Evolutionary conservation across 2,888 invertebrate genomes (phyloP), one percentile per base, ranked within the genome.

Genomic region (Pristionchus japonicus): DNA sequence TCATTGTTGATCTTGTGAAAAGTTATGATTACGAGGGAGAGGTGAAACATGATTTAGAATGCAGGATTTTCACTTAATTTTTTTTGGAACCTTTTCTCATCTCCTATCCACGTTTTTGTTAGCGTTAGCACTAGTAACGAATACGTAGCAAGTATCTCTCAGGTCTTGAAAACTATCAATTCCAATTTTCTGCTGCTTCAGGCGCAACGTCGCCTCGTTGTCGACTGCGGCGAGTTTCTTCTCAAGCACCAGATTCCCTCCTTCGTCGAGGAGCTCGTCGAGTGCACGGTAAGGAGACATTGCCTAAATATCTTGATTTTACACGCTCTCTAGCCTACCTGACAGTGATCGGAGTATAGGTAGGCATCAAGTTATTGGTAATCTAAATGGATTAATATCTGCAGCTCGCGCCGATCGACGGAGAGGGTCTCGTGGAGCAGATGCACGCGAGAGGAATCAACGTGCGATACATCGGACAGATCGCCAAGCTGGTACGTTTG

Each of bases 391-490:
- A n/a, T n/a, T n/a, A n/a, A n/a, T n/a, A n/a, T 20, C 2, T 77
- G 47, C 20, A 43, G 27, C 31, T 90, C 20, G 84, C 98, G 4
- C 98, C 98, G 0, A 97, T 98, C 96, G 99, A 99, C 95, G 99
- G 99, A 84, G 96, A 96, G 87, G 97, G 97, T 1, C 96, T 99
- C 89, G 96, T 97, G 0, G 98, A 98, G 95, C 97, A 97, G 15
- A 96, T 99, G 95, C 99, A 99, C 95, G 97, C 97, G 92, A 96
- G 95, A 91, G 99, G 99, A 91, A 98, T 99, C 94, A 99, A 99
- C 95, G 97, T 99, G 91, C 96, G 99, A 89, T 99, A 99, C 95
- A 96, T 99, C 91, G 99, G 99, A 84, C 97, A 97, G 95, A 96
- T 99, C 80, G 97, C 97, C 80, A 96, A 96, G 89, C 96, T 97